Conservation (phyloP, 2,113 vertebrate species). For the Panthera uncia region DNA sequence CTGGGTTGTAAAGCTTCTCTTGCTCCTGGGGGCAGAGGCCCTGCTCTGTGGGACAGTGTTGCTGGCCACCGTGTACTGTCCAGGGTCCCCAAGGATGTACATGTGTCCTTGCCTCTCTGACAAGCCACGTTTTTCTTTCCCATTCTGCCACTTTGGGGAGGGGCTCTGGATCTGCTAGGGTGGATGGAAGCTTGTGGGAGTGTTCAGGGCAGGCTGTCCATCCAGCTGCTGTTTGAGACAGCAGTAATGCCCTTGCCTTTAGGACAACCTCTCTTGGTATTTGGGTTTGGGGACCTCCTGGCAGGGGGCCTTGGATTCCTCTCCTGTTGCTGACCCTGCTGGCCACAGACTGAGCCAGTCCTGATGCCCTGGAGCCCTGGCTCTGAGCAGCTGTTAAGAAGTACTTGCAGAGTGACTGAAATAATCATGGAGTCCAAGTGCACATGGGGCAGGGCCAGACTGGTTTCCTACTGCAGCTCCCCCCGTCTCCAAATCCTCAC, state of each 20-base stretch:
- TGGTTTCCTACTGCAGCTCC: fast-evolving
- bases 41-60: neutral
- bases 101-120: neutral
- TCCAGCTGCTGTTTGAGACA: fast-evolving
- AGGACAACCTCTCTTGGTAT: neutral
- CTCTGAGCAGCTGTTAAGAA: neutral
- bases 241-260: too few species aligned
- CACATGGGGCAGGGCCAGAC: neutral
- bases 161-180: too few species aligned
- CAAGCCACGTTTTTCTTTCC: neutral
- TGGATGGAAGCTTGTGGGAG: neutral
- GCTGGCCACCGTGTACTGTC: fast-evolving
- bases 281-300: neutral
- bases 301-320: neutral
- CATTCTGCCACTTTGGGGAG: neutral
- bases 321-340: neutral
- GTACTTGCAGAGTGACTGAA: neutral
- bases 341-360: neutral
- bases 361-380: fast-evolving
- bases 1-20: neutral
- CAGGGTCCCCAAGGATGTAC: fast-evolving
- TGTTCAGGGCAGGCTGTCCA: fast-evolving
- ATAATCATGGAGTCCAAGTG: fast-evolving
- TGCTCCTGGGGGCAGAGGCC: neutral
- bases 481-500: neutral